Evolutionary conservation across 2,888 invertebrate species (phyloP), one percentile per base, ranked within the genome.

Genomic region (Oxytorus armatus): DNA sequence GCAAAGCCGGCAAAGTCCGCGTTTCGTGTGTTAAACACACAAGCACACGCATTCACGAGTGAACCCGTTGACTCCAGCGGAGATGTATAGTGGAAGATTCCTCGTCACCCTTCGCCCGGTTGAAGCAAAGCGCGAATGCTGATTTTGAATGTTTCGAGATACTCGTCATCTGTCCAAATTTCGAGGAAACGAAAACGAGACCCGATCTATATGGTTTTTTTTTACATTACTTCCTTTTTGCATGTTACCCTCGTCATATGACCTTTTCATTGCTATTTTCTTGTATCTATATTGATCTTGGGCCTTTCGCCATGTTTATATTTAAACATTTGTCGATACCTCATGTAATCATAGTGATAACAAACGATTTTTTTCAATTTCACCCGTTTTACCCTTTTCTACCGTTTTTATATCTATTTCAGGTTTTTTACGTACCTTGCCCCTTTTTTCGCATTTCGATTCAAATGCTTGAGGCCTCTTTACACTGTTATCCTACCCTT

Each of bases 91-190:
- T 36, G 36, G 44, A 14, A 14, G 44, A 16, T 3, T 63, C 44
- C 63, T 69, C 76, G 76, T 77, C 75, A 79, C 69, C 63, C 65
- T 75, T 75, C 69, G 70, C 57, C 75, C 51, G 79, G 44, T 59
- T 49, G 29, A 65, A 75, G 70, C 75, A 70, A 53, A 79, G 42
- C 75, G 79, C 65, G 75, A 79, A 70, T 70, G 69, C 59, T 79
- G 66, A 75, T 75, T 75, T 75, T 39, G 70, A 69, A 66, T 70
- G 66, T 79, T 75, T 69, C 70, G 51, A 65, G 70, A 65, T 59
- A 59, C 59, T 79, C 79, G 79, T 75, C 75, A 79, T 79, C 70
- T 63, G 70, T 75, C 70, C 42, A 51, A 57, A 44, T 59, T 70
- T 75, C 59, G 72, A 36, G 47, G 65, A 65, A 77, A 29, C 49